Percentiles rank a stretch among this genome's conserved stretches.
Evolutionary conservation across 1,140 invertebrate genomes (phyloP).

Genomic region (Lordiphosa stackelbergi): DNA sequence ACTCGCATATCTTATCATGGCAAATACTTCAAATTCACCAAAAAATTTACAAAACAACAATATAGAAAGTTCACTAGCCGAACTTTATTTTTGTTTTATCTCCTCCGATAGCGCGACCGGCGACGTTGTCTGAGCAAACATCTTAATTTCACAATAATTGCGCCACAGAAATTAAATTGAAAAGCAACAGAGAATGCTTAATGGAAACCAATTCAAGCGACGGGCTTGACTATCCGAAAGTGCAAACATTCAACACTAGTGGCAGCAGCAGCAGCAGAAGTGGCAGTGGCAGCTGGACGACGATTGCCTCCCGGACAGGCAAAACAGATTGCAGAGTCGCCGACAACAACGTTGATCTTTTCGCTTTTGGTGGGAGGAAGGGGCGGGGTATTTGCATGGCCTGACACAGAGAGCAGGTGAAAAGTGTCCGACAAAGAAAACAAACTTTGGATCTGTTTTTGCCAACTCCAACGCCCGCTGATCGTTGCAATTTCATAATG

Average conservation of each 20-base stretch:
- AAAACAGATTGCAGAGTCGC: constrained; percentile 36
- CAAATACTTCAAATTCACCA: constrained; percentile 48
- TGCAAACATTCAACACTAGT: constrained; percentile 71
- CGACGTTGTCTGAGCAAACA: constrained; percentile 46
- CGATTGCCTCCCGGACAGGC: constrained; percentile 45
- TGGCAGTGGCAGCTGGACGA: constrained; percentile 43
- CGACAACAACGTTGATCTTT: constrained; percentile 9
- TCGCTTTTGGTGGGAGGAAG: constrained; percentile 27
- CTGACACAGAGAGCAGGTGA: constrained; percentile 56
- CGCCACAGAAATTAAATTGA: constrained; percentile 55
- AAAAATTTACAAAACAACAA: constrained; percentile 7
- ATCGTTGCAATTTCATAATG: constrained; percentile 62
- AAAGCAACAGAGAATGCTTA: constrained; percentile 38
- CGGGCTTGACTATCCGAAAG: constrained; percentile 41
- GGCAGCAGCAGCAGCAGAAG: constrained; percentile 50
- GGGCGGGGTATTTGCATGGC: constrained; percentile 54
- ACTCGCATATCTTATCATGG: constrained; percentile 61
- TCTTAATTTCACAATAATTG: constrained; percentile 72
- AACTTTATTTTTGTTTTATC: constrained; percentile 25
- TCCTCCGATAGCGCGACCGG: constrained; percentile 19
- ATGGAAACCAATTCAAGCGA: constrained; percentile 37
- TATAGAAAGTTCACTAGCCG: constrained; percentile 45
- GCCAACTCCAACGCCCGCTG: not conserved
- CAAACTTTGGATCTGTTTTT: constrained; percentile 62
- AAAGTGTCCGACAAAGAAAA: constrained; percentile 61